A percentile compares a stretch with the other conserved stretches of the same genome.
Conservation (phyloP, 2,888 invertebrate species). For the Trilocha varians region DNA sequence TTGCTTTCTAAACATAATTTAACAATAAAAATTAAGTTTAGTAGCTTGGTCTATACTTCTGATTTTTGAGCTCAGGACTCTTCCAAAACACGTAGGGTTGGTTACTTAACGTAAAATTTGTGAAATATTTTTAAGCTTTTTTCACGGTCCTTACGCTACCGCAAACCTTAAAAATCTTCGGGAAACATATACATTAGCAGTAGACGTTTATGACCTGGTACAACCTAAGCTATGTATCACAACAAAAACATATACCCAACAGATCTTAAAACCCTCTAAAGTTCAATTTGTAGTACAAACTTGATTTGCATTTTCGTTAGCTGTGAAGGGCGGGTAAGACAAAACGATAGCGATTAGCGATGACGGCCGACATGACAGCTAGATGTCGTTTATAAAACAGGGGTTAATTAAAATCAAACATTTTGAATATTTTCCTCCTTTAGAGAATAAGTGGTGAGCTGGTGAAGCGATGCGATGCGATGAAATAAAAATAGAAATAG, state of each 20-base stretch:
- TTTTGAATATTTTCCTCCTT: slow-evolving; percentile 20
- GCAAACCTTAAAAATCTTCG: too few relatives aligned
- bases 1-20: too few relatives aligned
- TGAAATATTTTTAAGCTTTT: too few relatives aligned
- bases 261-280: not conserved
- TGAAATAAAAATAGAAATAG: not conserved
- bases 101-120: too few relatives aligned
- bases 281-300: not conserved
- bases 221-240: not conserved
- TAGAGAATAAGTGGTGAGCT: slow-evolving; percentile 15
- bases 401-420: slow-evolving; percentile 67
- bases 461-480: slow-evolving; percentile 5
- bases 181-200: too few relatives aligned
- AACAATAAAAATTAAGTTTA: too few relatives aligned
- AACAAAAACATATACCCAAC: not conserved
- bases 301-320: slow-evolving; percentile 19
- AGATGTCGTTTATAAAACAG: slow-evolving; percentile 49
- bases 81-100: too few relatives aligned
- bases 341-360: slow-evolving; percentile 48
- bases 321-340: slow-evolving; percentile 30
- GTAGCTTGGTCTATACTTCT: too few relatives aligned
- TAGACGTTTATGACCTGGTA: not conserved
- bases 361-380: slow-evolving; percentile 49
- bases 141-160: too few relatives aligned
- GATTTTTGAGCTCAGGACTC: too few relatives aligned